Evolutionary conservation across 2,113 vertebrate species (phyloP), one percentile per base, ranked within the genome.

Genomic region (Circaetus cinerascens): DNA sequence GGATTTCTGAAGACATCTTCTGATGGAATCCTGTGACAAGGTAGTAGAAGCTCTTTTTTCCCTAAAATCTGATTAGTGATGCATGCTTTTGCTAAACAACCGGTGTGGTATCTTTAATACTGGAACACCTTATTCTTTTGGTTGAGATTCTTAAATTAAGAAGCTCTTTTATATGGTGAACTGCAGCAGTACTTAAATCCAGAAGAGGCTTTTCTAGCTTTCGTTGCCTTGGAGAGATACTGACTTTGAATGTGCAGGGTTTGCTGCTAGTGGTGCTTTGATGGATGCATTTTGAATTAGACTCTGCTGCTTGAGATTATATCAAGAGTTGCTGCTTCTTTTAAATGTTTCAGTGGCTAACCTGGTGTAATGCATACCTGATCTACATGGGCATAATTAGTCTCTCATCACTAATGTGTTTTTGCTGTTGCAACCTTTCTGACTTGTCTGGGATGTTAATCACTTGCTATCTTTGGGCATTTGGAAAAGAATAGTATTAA

Each of bases 401-500:
- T 85, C 25, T 88, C 20, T 95, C 38, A 64, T 91, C 26, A 22
- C 40, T 63, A 30, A 30, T 13, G 4, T 20, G 26, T 72, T 91
- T 87, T 43, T 93, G n/a, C 69, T 78, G 38, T 93, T 92, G 46
- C 38, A 62, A 0, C 34, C 66, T 86, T 93, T 77, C 55, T 95
- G 83, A 53, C 38, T 93, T 91, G 56, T 60, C n/a, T 90, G 69
- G 62, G 60, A 25, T 81, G 55, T 92, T 90, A 90, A 75, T 96
- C 0, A 0, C 56, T 75, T 83, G 15, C 48, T 69, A 2, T 80
- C 79, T 90, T 94, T 38, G 80, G 78, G 66, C 56, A 43, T 75
- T 95, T 93, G 86, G 80, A 82, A 71, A 86, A 89, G n/a, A 82
- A 67, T n/a, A 78, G 79, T 67, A 78, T 91, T 91, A 67, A 75